Conservation (phyloP, 2,888 invertebrate species). For the Halocaridina rubra region DNA sequence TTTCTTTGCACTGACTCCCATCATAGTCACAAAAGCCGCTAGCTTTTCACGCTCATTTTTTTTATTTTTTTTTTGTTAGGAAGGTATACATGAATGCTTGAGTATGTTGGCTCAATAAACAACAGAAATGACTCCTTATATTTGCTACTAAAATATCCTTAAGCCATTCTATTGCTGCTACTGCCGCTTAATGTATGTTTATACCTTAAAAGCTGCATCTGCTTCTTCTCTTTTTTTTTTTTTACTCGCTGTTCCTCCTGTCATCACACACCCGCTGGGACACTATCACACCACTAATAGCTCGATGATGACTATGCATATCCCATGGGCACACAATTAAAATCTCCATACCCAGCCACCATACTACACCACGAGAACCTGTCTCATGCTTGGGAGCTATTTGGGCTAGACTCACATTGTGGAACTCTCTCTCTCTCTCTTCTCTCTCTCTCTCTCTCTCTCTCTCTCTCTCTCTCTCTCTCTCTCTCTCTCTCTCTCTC, state of each 20-base stretch:
- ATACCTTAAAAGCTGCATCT: too few relatives aligned
- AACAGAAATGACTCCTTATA: too few relatives aligned
- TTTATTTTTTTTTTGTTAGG: too few relatives aligned
- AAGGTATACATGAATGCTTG: too few relatives aligned
- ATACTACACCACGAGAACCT: background rate
- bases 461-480: constrained; percentile 20
- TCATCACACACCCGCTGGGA: background rate
- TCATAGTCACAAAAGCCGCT: too few relatives aligned
- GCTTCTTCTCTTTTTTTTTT: background rate
- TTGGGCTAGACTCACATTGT: background rate
- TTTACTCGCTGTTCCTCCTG: background rate
- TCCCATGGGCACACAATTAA: background rate
- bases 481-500: background rate
- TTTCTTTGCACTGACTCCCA: too few relatives aligned
- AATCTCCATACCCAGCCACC: background rate
- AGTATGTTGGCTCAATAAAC: too few relatives aligned
- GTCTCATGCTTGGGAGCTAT: background rate
- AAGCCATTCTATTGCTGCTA: too few relatives aligned
- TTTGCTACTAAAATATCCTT: too few relatives aligned
- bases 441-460: constrained; percentile 29
- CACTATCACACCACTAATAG: background rate
- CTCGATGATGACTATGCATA: background rate
- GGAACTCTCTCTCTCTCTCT: constrained; percentile 1
- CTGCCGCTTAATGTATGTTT: too few relatives aligned
- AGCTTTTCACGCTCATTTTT: too few relatives aligned